These are phyloP conservation scores for Brachyhypopomus occidentalis DNA, from an alignment of 2,113 vertebrate species.

Conservation along the genomic window DNA sequence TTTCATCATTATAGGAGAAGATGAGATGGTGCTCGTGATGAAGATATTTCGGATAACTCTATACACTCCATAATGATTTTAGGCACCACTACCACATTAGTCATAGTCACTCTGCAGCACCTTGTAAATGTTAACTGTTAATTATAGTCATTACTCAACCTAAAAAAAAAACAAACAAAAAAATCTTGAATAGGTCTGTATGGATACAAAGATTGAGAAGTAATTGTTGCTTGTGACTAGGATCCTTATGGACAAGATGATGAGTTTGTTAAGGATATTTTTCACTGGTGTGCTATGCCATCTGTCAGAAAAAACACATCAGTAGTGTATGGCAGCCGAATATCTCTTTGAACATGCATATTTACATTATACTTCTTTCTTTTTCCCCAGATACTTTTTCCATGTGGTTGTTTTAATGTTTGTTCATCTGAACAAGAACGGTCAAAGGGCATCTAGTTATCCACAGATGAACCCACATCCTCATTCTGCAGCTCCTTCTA, in stretches of 20 bases:
- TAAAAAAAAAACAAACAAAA: slow-evolving; percentile 1
- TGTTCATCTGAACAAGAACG: slow-evolving; percentile 60
- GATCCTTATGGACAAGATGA: slow-evolving; percentile 13
- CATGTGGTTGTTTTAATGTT: slow-evolving; percentile 50
- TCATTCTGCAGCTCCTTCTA: slow-evolving; percentile 33
- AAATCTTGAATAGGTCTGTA: slow-evolving; percentile 28
- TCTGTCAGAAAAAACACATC: slow-evolving; percentile 59
- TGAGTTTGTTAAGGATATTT: slow-evolving; percentile 14
- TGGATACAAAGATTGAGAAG: background rate
- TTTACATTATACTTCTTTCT: slow-evolving; percentile 49
- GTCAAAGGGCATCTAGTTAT: slow-evolving; percentile 62
- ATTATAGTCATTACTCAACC: slow-evolving; percentile 43
- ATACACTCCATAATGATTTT: slow-evolving; percentile 19
- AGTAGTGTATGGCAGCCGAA: slow-evolving; percentile 56
- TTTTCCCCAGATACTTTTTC: slow-evolving; percentile 32
- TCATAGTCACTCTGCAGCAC: slow-evolving; percentile 19
- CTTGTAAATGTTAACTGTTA: slow-evolving; percentile 42
- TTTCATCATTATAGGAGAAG: background rate
- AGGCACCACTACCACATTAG: slow-evolving; percentile 20
- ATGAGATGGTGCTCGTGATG: slow-evolving; percentile 19
- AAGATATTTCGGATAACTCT: slow-evolving; percentile 30
- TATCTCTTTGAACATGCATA: slow-evolving; percentile 61
- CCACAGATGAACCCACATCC: slow-evolving; percentile 48
- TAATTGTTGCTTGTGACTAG: background rate
- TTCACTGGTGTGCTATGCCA: slow-evolving; percentile 36